phyloP scores from a whole-genome alignment of 1,140 invertebrate species.

The Bombus terrestris region DNA sequence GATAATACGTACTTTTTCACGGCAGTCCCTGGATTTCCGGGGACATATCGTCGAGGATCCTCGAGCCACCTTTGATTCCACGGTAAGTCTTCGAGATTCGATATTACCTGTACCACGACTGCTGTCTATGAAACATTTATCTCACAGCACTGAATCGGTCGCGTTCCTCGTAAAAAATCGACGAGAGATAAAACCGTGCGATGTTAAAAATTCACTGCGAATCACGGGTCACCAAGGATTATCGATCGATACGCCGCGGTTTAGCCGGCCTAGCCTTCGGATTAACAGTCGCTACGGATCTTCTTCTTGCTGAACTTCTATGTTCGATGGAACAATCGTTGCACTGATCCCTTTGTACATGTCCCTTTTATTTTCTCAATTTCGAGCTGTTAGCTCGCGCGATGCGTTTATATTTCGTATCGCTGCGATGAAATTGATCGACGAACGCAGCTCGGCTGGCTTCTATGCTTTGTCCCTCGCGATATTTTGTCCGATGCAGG shows the following conservation, averaged over 20 bases:
- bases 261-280: neutral
- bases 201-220: neutral
- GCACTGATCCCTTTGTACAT: neutral
- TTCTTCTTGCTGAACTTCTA: constrained; percentile 17
- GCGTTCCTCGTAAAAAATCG: constrained; percentile 20
- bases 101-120: constrained; percentile 54
- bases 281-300: constrained; percentile 1
- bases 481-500: constrained; percentile 1
- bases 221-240: constrained; percentile 38
- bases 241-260: constrained; percentile 19
- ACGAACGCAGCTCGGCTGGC: neutral
- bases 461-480: neutral
- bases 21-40: constrained; percentile 62
- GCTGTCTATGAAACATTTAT: constrained; percentile 70
- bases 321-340: neutral
- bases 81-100: constrained; percentile 43
- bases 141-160: constrained; percentile 61
- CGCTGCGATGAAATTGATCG: constrained; percentile 8
- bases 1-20: constrained; percentile 71
- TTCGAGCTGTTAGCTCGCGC: neutral
- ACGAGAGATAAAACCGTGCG: neutral
- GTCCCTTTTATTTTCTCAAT: neutral
- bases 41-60: constrained; percentile 65
- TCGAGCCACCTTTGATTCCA: constrained; percentile 57
- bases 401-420: neutral